phyloP scores from a whole-genome alignment of 2,113 vertebrate species.

The Burhinus bistriatus region DNA sequence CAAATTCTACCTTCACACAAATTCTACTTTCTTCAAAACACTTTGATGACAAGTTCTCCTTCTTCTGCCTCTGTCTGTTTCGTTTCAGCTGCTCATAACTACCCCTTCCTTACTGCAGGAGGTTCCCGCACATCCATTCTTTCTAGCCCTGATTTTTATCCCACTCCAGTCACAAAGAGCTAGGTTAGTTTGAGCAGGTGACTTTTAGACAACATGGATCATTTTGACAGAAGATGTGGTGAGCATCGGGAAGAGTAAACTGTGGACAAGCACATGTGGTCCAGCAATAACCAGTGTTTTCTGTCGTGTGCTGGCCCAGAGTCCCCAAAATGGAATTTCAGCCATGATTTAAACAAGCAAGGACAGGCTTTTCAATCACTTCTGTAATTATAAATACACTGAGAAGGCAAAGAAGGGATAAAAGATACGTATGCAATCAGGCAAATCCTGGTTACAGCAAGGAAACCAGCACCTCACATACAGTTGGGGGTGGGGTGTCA shows the following conservation, averaged over 20 bases:
- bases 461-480: not conserved
- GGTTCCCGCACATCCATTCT: not conserved
- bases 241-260: not conserved
- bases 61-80: not conserved
- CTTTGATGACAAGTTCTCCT: not conserved
- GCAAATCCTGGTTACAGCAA: not conserved
- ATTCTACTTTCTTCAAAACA: not conserved
- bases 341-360: not conserved
- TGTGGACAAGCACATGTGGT: not conserved
- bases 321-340: not conserved
- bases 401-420: not conserved
- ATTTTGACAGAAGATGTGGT: not conserved
- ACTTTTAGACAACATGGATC: not conserved
- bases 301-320: not conserved
- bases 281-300: not conserved
- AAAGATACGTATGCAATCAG: not conserved
- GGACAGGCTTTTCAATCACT: not conserved
- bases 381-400: not conserved
- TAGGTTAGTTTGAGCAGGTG: not conserved
- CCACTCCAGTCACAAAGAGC: not conserved
- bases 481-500: rapidly evolving
- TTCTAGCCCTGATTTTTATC: not conserved
- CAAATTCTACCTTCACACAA: not conserved
- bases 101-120: not conserved
- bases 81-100: not conserved